These are phyloP conservation scores for Melikaiella ostensackeni DNA, from an alignment of 2,888 invertebrate species.

Conservation along the genomic window DNA sequence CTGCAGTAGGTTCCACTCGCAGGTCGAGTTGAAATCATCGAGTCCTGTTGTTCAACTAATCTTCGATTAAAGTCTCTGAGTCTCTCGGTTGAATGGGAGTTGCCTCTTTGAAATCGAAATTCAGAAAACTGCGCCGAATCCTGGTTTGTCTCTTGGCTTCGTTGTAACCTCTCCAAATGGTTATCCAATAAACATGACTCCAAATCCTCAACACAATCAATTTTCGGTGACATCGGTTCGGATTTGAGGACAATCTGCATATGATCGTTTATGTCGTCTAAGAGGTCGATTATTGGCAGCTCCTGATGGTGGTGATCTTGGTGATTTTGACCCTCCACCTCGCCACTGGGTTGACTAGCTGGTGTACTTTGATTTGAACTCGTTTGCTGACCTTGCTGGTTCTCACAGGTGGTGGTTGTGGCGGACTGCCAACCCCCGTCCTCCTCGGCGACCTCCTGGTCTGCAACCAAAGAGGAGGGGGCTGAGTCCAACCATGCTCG, in stretches of 20 bases:
- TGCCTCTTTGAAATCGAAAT: not conserved
- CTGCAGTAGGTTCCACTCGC: constrained; percentile 72
- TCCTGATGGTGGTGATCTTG: constrained; percentile 57
- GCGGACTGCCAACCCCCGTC: constrained; percentile 76
- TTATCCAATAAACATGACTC: constrained; percentile 65
- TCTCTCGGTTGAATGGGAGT: not conserved
- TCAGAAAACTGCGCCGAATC: not conserved
- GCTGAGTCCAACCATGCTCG: constrained; percentile 73
- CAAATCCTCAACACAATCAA: constrained; percentile 62
- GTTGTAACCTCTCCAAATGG: constrained; percentile 35
- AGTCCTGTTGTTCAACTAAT: constrained; percentile 49
- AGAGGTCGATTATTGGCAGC: constrained; percentile 71
- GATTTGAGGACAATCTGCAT: constrained; percentile 71
- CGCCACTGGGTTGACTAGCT: constrained; percentile 58
- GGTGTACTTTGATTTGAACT: constrained; percentile 59
- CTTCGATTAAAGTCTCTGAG: not conserved
- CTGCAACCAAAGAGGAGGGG: constrained; percentile 78
- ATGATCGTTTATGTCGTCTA: constrained; percentile 71
- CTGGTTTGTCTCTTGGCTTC: not conserved
- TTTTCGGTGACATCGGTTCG: constrained; percentile 71
- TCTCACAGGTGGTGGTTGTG: constrained; percentile 62
- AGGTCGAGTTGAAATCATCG: constrained; percentile 28
- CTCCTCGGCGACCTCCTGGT: constrained; percentile 77
- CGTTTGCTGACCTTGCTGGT: constrained; percentile 62
- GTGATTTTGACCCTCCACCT: constrained; percentile 44